Evolutionary conservation across 2,797 vertebrate species (phyloP).

Genomic region (Geotrypetes seraphini): DNA sequence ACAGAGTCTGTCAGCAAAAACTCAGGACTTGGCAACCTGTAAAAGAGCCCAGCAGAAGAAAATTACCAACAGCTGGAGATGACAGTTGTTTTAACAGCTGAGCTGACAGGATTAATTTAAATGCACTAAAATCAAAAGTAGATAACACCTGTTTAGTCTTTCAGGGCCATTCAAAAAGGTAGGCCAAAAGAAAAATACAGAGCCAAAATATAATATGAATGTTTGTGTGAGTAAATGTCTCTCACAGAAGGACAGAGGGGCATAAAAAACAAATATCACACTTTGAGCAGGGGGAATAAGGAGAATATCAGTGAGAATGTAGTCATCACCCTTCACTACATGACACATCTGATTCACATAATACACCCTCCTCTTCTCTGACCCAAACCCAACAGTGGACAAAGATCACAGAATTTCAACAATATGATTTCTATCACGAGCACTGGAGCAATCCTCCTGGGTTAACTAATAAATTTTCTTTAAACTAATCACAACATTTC

Average conservation of each 20-base stretch:
- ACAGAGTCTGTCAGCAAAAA: constrained; percentile 50
- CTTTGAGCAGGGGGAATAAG: constrained; percentile 12
- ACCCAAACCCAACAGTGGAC: constrained; percentile 64
- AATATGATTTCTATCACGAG: constrained; percentile 37
- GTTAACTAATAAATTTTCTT: constrained; percentile 76
- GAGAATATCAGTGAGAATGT: constrained; percentile 10
- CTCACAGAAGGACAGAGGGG: constrained; percentile 22
- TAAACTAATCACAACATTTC: constrained; percentile 33
- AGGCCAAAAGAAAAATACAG: constrained; percentile 47
- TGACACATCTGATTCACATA: constrained; percentile 87
- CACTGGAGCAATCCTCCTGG: constrained; percentile 51
- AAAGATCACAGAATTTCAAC: constrained; percentile 64
- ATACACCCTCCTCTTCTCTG: constrained; percentile 43
- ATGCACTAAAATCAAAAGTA: constrained; percentile 99
- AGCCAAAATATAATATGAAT: constrained; percentile 44
- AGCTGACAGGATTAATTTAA: constrained; percentile 99
- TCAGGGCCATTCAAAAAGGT: constrained; percentile 73
- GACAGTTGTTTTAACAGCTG: constrained; percentile 99
- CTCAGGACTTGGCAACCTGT: constrained; percentile 75
- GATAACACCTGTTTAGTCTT: constrained; percentile 98
- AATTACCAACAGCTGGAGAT: constrained; percentile 99
- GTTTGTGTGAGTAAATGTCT: not conserved
- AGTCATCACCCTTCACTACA: constrained; percentile 50
- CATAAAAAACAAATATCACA: constrained; percentile 24
- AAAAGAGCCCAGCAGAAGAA: constrained; percentile 88